A percentile compares a stretch with the other conserved stretches of the same genome.
These are phyloP conservation scores for Schizopygopsis pylzovi DNA, from an alignment of 2,797 vertebrate species.

Conservation along the genomic window DNA sequence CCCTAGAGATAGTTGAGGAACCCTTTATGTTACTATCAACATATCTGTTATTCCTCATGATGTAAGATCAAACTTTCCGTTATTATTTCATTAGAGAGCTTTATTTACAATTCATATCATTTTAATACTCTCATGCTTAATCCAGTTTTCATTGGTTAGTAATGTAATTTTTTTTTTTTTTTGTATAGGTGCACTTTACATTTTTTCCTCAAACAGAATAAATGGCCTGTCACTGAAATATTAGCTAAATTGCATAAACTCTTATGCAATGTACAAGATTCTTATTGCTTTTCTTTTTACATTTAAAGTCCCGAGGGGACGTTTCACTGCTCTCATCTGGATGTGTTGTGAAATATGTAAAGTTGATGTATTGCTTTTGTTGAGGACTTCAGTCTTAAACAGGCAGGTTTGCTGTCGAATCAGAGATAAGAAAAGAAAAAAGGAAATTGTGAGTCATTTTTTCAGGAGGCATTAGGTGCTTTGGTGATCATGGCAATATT, in stretches of 20 bases:
- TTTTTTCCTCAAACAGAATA: not conserved
- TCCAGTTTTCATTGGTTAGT: not conserved
- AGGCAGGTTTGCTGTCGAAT: constrained; percentile 8
- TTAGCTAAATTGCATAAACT: not conserved
- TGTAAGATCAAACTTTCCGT: not conserved
- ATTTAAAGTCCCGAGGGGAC: not conserved
- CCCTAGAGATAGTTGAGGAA: not conserved
- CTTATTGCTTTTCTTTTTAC: not conserved
- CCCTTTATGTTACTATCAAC: constrained; percentile 1
- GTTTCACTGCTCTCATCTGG: not conserved
- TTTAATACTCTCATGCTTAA: not conserved
- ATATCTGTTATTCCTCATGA: not conserved
- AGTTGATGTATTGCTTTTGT: constrained; percentile 28
- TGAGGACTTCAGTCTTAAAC: not conserved
- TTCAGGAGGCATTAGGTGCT: constrained; percentile 11
- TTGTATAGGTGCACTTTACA: not conserved
- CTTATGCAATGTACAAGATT: not conserved
- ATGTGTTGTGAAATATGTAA: constrained; percentile 24
- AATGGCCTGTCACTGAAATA: not conserved
- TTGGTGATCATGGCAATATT: constrained; percentile 20
- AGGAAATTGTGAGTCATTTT: constrained; percentile 13
- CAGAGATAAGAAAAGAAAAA: constrained; percentile 14
- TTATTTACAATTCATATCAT: not conserved
- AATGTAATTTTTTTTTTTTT: not conserved
- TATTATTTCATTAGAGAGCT: constrained; percentile 8